Evolutionary conservation across 2,888 invertebrate species (phyloP), one percentile per base, ranked within the genome.

Genomic region (Acrobasis repandana): DNA sequence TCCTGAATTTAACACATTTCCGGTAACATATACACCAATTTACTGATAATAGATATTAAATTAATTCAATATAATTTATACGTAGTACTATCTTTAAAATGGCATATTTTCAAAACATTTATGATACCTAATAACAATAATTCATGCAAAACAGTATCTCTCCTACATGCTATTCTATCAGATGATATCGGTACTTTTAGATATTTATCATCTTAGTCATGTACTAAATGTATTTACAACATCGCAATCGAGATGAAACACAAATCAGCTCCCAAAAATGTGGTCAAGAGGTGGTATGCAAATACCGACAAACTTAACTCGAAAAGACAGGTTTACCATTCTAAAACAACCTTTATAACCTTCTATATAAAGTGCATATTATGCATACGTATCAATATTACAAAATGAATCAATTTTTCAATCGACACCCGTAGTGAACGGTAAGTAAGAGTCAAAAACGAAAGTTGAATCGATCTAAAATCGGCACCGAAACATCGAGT

Each of bases 381-480:
- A 38, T 62, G 65, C 64, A 64, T 63, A 68, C 67, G 69, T 67
- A 67, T 68, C 60, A 66, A 67, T 61, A 66, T 67, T 68, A 66
- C 60, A 65, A 79, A 77, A 86, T 87, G 86, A 88, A 88, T 88
- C 85, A 80, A 76, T 74, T 75, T 77, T 80, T 76, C 76, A 77
- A 74, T 73, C 67, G 68, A 73, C 73, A 77, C 73, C 70, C 65
- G 65, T 70, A 79, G 86, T 81, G 87, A 88, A 78, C 74, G 83
- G 82, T 79, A 79, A 85, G 88, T 83, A 87, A 88, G 88, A 89
- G 88, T 86, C 89, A 91, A 90, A 92, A 92, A 89, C 91, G 91
- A 92, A 92, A 92, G 91, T 92, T 85, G 88, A 86, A 86, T 90
- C 86, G 85, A 89, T 90, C 89, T 90, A 88, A 87, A 91, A 89